Percentiles rank a stretch among this genome's conserved stretches.
Conservation (phyloP, 2,113 vertebrate genomes). For the Prietella phreatophila region DNA sequence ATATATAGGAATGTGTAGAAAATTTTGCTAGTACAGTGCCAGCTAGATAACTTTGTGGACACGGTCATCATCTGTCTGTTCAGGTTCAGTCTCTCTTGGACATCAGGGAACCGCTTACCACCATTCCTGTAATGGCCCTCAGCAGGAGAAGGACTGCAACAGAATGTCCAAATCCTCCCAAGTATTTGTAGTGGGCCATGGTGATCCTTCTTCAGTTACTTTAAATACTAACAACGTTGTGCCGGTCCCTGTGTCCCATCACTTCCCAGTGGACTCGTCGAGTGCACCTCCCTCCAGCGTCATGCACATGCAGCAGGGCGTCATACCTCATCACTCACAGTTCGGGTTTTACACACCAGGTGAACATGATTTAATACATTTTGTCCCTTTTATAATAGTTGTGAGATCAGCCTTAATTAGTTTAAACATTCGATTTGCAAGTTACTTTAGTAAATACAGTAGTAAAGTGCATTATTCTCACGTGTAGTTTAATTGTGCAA, state of each 20-base stretch:
- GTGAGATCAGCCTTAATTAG: background rate
- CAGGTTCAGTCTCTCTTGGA: conserved; percentile 49
- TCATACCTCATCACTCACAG: conserved; percentile 57
- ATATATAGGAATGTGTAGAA: background rate
- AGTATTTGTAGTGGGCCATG: conserved; percentile 65
- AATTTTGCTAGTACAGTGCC: background rate
- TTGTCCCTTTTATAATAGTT: background rate
- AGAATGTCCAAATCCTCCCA: conserved; percentile 66
- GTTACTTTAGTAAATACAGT: no score
- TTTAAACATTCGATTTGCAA: no score
- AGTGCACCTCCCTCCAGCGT: conserved; percentile 62
- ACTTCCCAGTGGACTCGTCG: conserved; percentile 58
- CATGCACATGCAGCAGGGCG: conserved; percentile 61
- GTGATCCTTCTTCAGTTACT: conserved; percentile 56
- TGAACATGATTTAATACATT: conserved; percentile 41
- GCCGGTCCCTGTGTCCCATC: conserved; percentile 62
- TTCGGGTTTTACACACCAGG: conserved; percentile 71
- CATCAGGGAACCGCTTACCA: conserved; percentile 57
- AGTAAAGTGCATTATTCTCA: no score
- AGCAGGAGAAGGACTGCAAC: conserved; percentile 56
- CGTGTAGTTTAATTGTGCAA: no score
- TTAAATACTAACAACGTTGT: conserved; percentile 60
- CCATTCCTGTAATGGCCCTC: conserved; percentile 53
- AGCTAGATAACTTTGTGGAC: background rate
- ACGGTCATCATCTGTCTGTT: background rate